Base-by-base conservation (phyloP, 2,797 vertebrate genomes). In the Acipenser ruthenus region DNA sequence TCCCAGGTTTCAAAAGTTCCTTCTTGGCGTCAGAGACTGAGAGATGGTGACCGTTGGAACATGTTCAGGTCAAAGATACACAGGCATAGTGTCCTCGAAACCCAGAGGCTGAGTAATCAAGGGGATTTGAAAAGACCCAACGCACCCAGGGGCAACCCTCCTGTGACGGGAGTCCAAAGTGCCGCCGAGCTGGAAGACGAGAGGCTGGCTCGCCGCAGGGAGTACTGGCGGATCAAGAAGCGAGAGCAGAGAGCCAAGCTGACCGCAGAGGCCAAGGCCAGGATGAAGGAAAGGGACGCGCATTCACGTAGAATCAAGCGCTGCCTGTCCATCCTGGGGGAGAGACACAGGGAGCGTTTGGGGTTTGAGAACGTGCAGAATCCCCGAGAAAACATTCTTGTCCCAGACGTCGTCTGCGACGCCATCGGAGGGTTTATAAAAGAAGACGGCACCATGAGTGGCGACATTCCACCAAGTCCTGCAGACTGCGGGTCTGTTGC, bases 211-310 rank as follows among this genome's bases (percentile, higher is more conserved):
- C 84, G 84, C 52, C 79, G 82, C 55, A 73, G 88, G n/a, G 90
- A 90, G 68, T 87, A 91, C 69, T 91, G 90, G 89, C 79, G 88
- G 8, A 49, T 87, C 6, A 91, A 90, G 61, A 91, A 91, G 73
- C 85, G 88, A 0, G 87, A 90, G 12, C 90, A 91, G 75, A 81
- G 90, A 60, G 90, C 89, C 0, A 90, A 87, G 65, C 77, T 87
- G 75, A 80, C 89, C 0, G 23, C 75, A 67, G 88, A 86, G 12
- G 66, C 77, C 18, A 89, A 83, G 70, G 67, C 71, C 6, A 80
- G 77, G 8, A 6, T 87, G 64, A 89, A 85, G 72, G 88, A 91
- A 75, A 82, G 74, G 58, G 83, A 86, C 50, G 75, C 83, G 0
- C 67, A 86, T 13, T 81, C 80, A 76, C 77, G 86, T 0, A 73